Percentiles rank a stretch among this genome's conserved stretches.
Evolutionary conservation across 2,797 vertebrate genomes (phyloP).

Genomic region (Cygnus olor): DNA sequence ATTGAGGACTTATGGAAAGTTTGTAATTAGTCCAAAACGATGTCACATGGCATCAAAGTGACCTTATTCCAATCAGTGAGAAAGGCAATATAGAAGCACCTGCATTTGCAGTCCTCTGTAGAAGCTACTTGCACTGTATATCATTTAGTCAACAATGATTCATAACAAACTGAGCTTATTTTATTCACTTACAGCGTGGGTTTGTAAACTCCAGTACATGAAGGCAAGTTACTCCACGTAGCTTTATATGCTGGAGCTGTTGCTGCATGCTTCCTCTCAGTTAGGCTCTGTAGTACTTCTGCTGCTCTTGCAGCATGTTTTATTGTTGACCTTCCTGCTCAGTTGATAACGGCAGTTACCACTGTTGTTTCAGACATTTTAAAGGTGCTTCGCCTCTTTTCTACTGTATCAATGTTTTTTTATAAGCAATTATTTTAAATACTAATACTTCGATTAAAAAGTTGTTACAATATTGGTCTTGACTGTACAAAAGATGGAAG

Average conservation of each 20-base stretch:
- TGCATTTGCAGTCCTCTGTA: background rate
- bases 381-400: background rate
- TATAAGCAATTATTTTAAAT: background rate
- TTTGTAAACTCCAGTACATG: background rate
- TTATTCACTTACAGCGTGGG: background rate
- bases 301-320: accelerated
- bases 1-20: background rate
- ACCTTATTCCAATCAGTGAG: slow-evolving; percentile 13
- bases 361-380: background rate
- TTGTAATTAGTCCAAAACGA: slow-evolving; percentile 37
- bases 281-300: background rate
- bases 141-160: slow-evolving; percentile 27
- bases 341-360: background rate
- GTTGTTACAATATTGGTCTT: background rate
- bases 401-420: background rate
- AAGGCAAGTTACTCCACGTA: background rate
- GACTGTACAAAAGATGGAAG: background rate
- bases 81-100: slow-evolving; percentile 8
- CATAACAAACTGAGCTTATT: slow-evolving; percentile 19
- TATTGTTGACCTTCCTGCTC: background rate
- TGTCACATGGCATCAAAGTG: background rate
- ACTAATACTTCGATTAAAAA: accelerated
- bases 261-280: accelerated
- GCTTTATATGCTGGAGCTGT: accelerated
- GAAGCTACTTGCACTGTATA: slow-evolving; percentile 1